Conservation (phyloP, 1,140 invertebrate genomes). For the Glossosoma conforme region DNA sequence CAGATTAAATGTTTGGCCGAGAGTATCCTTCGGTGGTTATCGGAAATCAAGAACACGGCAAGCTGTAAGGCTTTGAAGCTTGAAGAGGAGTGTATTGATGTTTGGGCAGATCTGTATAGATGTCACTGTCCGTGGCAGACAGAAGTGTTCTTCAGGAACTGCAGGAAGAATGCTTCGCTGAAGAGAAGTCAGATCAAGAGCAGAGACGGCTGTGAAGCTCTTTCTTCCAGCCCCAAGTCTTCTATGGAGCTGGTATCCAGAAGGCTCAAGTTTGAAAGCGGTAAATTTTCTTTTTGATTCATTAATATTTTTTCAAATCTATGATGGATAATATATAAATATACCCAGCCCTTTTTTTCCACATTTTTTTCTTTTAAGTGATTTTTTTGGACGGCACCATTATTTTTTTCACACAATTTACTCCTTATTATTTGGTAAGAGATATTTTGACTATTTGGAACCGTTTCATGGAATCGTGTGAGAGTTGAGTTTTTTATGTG, state of each 20-base stretch:
- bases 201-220: constrained; percentile 8
- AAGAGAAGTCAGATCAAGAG: constrained; percentile 39
- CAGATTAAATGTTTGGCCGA: constrained; percentile 45
- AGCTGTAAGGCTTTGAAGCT: constrained; percentile 41
- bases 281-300: constrained; percentile 3
- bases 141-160: constrained; percentile 41
- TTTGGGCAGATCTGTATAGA: constrained; percentile 45
- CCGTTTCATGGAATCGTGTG: too few relatives aligned
- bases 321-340: not conserved
- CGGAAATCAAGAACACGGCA: constrained; percentile 30
- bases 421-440: not conserved
- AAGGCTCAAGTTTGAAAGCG: constrained; percentile 21
- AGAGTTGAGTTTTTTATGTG: too few relatives aligned
- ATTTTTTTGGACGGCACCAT: too few relatives aligned
- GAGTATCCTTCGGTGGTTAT: constrained; percentile 43
- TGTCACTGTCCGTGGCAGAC: constrained; percentile 46
- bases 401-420: constrained; percentile 1
- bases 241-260: constrained; percentile 21
- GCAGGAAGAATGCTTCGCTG: constrained; percentile 45
- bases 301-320: too few relatives aligned
- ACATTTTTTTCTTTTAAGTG: not conserved
- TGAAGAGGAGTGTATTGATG: constrained; percentile 50
- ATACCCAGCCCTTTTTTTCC: not conserved
- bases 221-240: constrained; percentile 44
- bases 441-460: too few relatives aligned